Conservation (phyloP, 92 coral and sea anemone species). For the Umimayanthus chanpuru region DNA sequence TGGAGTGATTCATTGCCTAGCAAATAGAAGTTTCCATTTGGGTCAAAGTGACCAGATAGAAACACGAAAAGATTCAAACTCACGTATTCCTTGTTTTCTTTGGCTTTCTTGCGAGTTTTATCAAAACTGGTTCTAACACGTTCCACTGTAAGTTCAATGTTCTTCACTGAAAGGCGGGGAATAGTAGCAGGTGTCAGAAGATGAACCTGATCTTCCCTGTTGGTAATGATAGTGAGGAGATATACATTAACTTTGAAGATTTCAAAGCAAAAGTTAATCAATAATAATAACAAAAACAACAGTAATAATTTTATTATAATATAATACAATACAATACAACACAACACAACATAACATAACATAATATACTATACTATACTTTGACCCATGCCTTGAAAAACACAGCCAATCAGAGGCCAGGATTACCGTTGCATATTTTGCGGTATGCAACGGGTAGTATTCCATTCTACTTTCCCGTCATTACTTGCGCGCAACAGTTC, state of each 20-base stretch:
- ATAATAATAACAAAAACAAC: no score
- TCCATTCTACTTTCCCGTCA: no score
- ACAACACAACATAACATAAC: no score
- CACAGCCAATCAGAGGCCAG: no score
- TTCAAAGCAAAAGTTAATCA: no score
- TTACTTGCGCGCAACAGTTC: no score
- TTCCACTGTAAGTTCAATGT: neutral
- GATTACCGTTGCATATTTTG: no score
- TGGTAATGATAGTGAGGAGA: neutral
- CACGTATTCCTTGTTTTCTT: neutral
- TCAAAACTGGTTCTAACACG: neutral
- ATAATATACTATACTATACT: no score
- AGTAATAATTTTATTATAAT: no score
- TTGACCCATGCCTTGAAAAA: no score
- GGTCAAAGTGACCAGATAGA: conserved; percentile 2
- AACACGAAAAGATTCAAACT: conserved; percentile 16
- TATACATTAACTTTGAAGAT: neutral
- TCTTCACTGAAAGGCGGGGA: neutral
- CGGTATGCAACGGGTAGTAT: no score
- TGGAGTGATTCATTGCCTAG: neutral
- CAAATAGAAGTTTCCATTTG: neutral
- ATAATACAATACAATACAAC: no score
- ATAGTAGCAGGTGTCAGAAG: neutral
- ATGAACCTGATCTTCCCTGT: conserved; percentile 4
- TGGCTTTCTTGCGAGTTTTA: neutral